These are phyloP conservation scores for Dasypolia templi DNA, from an alignment of 2,888 invertebrate species.

Conservation along the genomic window DNA sequence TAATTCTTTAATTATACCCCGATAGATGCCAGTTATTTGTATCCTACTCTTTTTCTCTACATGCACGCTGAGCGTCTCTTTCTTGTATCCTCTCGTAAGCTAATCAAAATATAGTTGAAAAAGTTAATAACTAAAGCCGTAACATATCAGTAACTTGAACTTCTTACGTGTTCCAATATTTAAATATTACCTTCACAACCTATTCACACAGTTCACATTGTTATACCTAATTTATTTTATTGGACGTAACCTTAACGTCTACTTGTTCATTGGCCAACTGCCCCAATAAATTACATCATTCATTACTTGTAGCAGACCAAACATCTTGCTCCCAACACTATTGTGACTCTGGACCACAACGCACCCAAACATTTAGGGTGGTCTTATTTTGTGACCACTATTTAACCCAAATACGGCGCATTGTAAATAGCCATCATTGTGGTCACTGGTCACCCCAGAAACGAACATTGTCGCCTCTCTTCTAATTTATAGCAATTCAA, in stretches of 20 bases:
- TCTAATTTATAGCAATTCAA: slow-evolving; percentile 86
- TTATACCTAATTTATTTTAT: slow-evolving; percentile 49
- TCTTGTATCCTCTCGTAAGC: neutral
- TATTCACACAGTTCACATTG: slow-evolving; percentile 41
- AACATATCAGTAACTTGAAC: slow-evolving; percentile 36
- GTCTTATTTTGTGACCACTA: slow-evolving; percentile 80
- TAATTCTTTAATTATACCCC: slow-evolving; percentile 79
- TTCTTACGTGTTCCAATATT: slow-evolving; percentile 13
- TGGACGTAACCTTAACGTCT: slow-evolving; percentile 61
- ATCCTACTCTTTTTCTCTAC: slow-evolving; percentile 69
- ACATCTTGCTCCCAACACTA: slow-evolving; percentile 73
- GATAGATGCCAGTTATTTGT: slow-evolving; percentile 66
- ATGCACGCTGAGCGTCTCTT: slow-evolving; percentile 30
- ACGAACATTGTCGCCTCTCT: slow-evolving; percentile 76
- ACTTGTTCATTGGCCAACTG: slow-evolving; percentile 66
- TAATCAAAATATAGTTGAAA: slow-evolving; percentile 20
- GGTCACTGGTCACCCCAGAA: slow-evolving; percentile 77
- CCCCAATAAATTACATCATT: slow-evolving; percentile 74
- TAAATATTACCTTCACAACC: slow-evolving; percentile 1
- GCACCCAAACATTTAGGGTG: slow-evolving; percentile 83
- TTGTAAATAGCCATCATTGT: slow-evolving; percentile 82
- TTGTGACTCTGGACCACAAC: slow-evolving; percentile 66
- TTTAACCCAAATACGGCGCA: slow-evolving; percentile 81
- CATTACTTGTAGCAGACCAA: slow-evolving; percentile 63
- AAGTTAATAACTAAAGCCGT: slow-evolving; percentile 25